These are phyloP conservation scores for Falco naumanni DNA, from an alignment of 2,797 vertebrate species.

Conservation along the genomic window DNA sequence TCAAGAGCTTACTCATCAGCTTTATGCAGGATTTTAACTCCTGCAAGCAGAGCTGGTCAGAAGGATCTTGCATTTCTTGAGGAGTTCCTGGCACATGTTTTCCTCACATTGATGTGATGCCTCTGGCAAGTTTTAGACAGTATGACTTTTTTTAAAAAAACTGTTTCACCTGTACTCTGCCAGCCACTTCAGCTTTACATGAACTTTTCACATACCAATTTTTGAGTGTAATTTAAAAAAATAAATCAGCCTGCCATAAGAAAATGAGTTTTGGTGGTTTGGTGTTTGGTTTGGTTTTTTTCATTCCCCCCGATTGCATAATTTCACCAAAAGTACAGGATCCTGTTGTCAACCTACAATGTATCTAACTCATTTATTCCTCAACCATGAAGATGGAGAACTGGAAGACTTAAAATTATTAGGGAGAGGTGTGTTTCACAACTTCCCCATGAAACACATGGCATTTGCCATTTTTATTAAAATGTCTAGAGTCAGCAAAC, in stretches of 20 bases:
- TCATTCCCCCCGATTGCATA: background rate
- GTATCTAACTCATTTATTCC: background rate
- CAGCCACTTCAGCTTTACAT: background rate
- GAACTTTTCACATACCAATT: background rate
- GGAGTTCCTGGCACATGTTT: background rate
- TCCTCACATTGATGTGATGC: background rate
- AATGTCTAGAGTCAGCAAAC: background rate
- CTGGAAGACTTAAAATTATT: background rate
- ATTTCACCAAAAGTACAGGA: background rate
- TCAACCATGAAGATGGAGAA: background rate
- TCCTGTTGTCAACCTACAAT: background rate
- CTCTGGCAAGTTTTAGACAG: background rate
- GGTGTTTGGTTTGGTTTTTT: background rate
- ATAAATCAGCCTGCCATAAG: background rate
- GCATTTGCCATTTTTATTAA: background rate
- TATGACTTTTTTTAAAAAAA: background rate
- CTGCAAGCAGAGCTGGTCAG: slow-evolving; percentile 37
- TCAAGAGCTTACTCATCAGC: slow-evolving; percentile 69
- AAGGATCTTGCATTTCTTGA: slow-evolving; percentile 15
- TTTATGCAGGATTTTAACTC: slow-evolving; percentile 59
- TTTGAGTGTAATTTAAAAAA: background rate
- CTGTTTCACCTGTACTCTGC: background rate
- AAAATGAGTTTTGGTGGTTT: background rate
- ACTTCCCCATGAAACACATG: background rate
- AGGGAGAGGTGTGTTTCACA: background rate